phyloP scores from a whole-genome alignment of 2,113 vertebrate genomes.

The Phrynosoma blainvillii region DNA sequence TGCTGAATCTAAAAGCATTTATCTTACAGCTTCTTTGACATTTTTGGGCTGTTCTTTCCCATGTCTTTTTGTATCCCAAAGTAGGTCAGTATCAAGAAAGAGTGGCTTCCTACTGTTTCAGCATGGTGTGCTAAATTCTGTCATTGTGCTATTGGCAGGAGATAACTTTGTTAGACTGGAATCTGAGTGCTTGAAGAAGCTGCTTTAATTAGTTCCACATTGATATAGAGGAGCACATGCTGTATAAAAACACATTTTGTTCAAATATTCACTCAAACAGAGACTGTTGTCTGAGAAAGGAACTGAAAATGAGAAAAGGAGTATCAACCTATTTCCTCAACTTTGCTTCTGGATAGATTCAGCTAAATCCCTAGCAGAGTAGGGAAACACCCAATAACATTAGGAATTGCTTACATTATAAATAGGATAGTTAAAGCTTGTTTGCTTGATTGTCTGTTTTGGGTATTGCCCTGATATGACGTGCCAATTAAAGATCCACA shows the following conservation, averaged over 20 bases:
- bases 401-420: neutral
- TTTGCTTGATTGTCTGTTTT: neutral
- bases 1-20: neutral
- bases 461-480: neutral
- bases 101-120: neutral
- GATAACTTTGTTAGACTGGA: neutral
- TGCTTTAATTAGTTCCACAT: neutral
- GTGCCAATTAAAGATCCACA: neutral
- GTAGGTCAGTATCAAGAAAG: slow-evolving; percentile 11
- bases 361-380: neutral
- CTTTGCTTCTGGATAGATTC: neutral
- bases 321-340: neutral
- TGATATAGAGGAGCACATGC: neutral
- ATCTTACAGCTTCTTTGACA: neutral
- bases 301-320: neutral
- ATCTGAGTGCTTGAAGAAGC: neutral
- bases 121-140: neutral
- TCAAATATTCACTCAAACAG: neutral
- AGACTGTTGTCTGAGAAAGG: neutral
- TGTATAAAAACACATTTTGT: slow-evolving; percentile 2
- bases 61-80: slow-evolving; percentile 4
- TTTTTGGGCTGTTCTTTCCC: neutral
- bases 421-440: neutral
- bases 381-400: neutral
- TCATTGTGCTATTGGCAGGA: slow-evolving; percentile 14